Conservation (phyloP, 2,113 vertebrate genomes). For the Hypomesus transpacificus region DNA sequence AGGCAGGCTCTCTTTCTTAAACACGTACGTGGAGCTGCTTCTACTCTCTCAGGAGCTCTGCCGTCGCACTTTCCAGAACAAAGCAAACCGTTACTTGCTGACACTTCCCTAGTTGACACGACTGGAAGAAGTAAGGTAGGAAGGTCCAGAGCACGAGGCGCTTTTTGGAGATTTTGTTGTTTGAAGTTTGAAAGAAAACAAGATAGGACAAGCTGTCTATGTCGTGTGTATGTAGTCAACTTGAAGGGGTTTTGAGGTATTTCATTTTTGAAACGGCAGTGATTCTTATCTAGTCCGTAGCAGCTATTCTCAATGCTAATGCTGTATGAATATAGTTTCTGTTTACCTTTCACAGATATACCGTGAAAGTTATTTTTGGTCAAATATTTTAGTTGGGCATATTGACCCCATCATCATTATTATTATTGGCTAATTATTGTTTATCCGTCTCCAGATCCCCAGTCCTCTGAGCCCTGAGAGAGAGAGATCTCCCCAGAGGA, state of each 20-base stretch:
- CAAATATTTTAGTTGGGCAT: no score
- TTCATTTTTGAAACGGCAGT: no score
- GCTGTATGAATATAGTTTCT: no score
- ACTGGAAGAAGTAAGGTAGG: slow-evolving; percentile 51
- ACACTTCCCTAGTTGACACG: slow-evolving; percentile 1
- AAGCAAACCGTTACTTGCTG: slow-evolving; percentile 1
- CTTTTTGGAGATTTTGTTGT: no score
- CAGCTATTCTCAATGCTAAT: no score
- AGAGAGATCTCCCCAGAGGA: slow-evolving; percentile 11
- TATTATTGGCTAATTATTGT: not conserved
- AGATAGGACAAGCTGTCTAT: no score
- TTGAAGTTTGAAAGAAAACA: not conserved
- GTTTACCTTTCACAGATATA: no score
- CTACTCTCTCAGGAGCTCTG: slow-evolving; percentile 30
- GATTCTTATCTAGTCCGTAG: no score
- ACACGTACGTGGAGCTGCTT: slow-evolving; percentile 43
- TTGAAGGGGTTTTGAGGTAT: no score
- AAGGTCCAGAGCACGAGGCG: not conserved
- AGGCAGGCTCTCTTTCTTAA: slow-evolving; percentile 57
- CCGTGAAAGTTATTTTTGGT: no score
- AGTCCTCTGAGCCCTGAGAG: slow-evolving; percentile 34
- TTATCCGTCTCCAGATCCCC: slow-evolving; percentile 48
- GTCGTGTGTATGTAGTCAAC: no score
- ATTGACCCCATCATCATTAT: not conserved
- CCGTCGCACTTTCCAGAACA: slow-evolving; percentile 41